Conservation (phyloP, 2,113 vertebrate species). For the Sialia sialis region DNA sequence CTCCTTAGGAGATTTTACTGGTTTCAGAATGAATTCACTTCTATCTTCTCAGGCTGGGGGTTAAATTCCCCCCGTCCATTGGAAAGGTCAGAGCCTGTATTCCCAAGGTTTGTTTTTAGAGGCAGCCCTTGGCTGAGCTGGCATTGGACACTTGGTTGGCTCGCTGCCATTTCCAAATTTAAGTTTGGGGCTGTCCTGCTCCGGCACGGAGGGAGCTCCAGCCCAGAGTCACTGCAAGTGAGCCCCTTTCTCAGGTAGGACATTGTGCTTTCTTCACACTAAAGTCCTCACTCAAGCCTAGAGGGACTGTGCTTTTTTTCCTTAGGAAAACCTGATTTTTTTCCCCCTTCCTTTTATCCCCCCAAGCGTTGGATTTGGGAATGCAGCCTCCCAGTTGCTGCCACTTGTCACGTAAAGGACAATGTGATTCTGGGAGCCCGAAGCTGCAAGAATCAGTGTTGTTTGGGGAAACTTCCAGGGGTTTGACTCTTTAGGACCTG, state of each 20-base stretch:
- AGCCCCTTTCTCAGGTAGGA: slow-evolving; percentile 44
- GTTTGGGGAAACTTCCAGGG: not conserved
- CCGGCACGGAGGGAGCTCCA: not conserved
- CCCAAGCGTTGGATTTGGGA: not conserved
- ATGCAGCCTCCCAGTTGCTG: slow-evolving; percentile 15
- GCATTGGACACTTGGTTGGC: not conserved
- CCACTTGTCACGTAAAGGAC: not conserved
- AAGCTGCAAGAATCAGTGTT: not conserved
- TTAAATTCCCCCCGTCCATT: not conserved
- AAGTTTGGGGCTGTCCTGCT: not conserved
- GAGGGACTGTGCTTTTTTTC: not conserved
- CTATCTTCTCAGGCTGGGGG: not conserved
- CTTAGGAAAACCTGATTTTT: not conserved
- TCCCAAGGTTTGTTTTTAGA: not conserved
- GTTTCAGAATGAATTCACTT: not conserved
- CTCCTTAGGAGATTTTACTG: not conserved
- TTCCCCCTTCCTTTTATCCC: not conserved
- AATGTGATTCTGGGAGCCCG: not conserved
- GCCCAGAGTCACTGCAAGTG: not conserved
- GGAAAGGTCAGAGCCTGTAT: not conserved
- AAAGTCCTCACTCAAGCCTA: not conserved
- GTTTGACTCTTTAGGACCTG: not conserved
- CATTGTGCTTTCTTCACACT: slow-evolving; percentile 14
- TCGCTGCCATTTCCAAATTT: not conserved
- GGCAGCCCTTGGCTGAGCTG: not conserved